These are phyloP conservation scores for Acrobasis suavella DNA, from an alignment of 2,888 invertebrate genomes.

Conservation along the genomic window DNA sequence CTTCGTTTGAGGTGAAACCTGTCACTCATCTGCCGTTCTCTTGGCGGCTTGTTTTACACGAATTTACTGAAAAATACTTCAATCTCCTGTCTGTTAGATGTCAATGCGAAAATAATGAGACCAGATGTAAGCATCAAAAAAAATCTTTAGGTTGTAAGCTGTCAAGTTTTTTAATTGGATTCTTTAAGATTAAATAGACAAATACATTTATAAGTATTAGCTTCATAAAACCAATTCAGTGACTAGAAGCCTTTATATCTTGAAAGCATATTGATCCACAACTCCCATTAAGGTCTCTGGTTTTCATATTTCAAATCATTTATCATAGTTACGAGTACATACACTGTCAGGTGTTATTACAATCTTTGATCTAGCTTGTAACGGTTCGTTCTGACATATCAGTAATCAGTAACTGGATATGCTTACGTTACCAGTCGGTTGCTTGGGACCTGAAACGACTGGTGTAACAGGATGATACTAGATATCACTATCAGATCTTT, in stretches of 20 bases:
- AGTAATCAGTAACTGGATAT: slow-evolving; percentile 12
- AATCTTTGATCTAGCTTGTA: slow-evolving; percentile 10
- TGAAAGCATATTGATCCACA: no score
- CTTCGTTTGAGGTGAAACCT: slow-evolving; percentile 16
- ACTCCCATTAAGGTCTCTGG: no score
- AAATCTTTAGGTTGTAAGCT: background rate
- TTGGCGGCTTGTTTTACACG: background rate
- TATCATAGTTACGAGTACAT: background rate
- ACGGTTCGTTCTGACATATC: slow-evolving; percentile 2
- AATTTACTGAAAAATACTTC: slow-evolving; percentile 9
- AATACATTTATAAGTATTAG: no score
- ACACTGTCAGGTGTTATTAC: background rate
- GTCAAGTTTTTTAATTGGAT: background rate
- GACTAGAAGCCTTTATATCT: no score
- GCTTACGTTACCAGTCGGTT: background rate
- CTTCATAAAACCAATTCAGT: no score
- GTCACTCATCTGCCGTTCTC: slow-evolving; percentile 4
- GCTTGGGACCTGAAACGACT: background rate
- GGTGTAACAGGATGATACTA: slow-evolving; percentile 12
- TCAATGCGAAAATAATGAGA: background rate
- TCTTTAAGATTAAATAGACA: background rate
- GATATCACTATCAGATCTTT: slow-evolving; percentile 5
- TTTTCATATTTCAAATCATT: no score
- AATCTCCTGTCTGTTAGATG: background rate
- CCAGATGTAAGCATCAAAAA: background rate